Evolutionary conservation across 2,113 vertebrate species (phyloP).

Genomic region (human (Homo sapiens)): GRCh38 chr18:66971501-66972000

Average conservation of each 20-base stretch:
- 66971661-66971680: background rate
- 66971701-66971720: background rate
- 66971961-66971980: background rate
- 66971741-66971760: background rate
- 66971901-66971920: background rate
- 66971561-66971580: background rate
- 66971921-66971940: background rate
- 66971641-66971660: background rate
- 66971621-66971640: background rate
- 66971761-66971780: background rate
- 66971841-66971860: background rate
- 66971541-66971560: too few relatives aligned
- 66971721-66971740: background rate
- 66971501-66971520: background rate
- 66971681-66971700: background rate
- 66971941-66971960: background rate
- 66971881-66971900: background rate
- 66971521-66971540: background rate
- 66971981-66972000: background rate
- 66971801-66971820: background rate
- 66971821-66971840: background rate
- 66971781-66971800: background rate
- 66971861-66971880: background rate
- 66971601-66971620: too few relatives aligned
- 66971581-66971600: background rate